Evolutionary conservation across 2,113 vertebrate genomes (phyloP), one percentile per base, ranked within the genome.

Genomic region (Silurus glanis): DNA sequence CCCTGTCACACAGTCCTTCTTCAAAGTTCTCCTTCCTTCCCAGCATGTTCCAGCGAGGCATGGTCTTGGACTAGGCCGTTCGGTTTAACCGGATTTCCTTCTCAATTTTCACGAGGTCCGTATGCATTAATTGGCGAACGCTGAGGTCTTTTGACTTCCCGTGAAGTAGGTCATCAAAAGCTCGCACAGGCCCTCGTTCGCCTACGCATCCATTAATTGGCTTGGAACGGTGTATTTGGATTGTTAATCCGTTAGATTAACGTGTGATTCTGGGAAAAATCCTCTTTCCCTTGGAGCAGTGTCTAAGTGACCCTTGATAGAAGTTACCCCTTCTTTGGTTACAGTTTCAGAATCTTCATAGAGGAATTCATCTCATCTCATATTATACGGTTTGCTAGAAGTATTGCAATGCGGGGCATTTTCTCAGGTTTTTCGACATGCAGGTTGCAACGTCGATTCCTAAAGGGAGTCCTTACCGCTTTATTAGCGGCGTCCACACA

Each of bases 121-220:
- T 86, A 58, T 91, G 94, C 91, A 95, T 95, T 95, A 93, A 93
- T 93, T 91, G 91, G 88, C 89, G 88, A 91, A 88, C 89, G 85
- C 64, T 90, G 84, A 88, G 87, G 88, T 90, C 90, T 92, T 90
- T 86, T 92, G 91, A 90, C 93, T 92, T 92, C 91, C 90, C 90
- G 92, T 89, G 93, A 94, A 93, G 93, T 92, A 90, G 28, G 93
- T 92, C 89, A 90, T 92, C 92, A 90, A 91, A 93, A 93, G 92
- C 90, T 91, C 92, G 93, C 90, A 90, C 93, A 92, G 91, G 91
- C 92, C 91, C 92, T 92, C 47, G 8, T 93, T 94, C 91, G 89
- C 93, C 94, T 93, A 92, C 92, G 94, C 93, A 94, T 95, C 91
- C 93, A 94, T 95, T 95, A 95, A 95, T 94, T 94, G 94, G 91